These are phyloP conservation scores for Coturnix japonica DNA, from an alignment of 2,113 vertebrate species.

Conservation along the genomic window DNA sequence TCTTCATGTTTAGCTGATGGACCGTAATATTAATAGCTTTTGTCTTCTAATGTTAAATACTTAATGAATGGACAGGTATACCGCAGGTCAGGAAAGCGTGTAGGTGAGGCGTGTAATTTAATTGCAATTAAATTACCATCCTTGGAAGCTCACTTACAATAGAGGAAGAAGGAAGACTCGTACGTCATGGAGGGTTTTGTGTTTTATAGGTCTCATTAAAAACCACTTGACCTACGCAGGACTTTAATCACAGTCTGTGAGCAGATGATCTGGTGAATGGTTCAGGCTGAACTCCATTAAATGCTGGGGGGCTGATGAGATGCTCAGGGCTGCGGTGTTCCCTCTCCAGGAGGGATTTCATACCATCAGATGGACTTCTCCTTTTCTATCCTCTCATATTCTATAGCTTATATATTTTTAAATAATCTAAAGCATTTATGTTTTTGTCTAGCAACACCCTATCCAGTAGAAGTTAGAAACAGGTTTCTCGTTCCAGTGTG, in stretches of 20 bases:
- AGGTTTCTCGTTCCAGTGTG: neutral
- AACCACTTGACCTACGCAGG: neutral
- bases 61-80: neutral
- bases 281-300: neutral
- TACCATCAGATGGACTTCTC: neutral
- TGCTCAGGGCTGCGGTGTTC: neutral
- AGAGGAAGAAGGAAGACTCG: neutral
- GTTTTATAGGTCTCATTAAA: constrained; percentile 4
- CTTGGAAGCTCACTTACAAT: neutral
- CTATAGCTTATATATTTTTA: neutral
- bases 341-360: neutral
- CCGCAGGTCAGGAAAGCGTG: neutral
- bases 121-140: neutral
- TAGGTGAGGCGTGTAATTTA: neutral
- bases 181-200: neutral
- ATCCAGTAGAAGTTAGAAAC: neutral
- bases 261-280: neutral
- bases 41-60: neutral
- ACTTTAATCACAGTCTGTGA: neutral
- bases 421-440: neutral
- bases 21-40: neutral
- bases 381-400: neutral
- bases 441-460: neutral
- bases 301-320: neutral
- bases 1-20: neutral